Conservation (phyloP, 2,113 vertebrate genomes). For the Ifrita kowaldi region DNA sequence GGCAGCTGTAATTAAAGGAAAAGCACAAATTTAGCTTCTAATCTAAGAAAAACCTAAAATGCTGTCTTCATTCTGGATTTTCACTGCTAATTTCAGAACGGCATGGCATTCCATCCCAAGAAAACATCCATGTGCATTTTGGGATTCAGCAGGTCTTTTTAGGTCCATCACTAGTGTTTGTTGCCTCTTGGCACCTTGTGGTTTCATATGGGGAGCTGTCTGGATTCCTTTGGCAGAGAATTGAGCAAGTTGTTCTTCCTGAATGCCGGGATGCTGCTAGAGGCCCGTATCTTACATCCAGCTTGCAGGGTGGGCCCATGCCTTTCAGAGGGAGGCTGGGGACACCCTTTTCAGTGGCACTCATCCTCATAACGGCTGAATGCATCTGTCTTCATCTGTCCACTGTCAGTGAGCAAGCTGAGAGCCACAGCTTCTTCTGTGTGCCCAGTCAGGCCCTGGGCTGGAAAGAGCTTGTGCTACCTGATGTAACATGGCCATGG, state of each 20-base stretch:
- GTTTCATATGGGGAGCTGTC: neutral
- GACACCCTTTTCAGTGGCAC: neutral
- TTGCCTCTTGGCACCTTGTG: neutral
- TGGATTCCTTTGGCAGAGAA: neutral
- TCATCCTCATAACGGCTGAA: accelerated
- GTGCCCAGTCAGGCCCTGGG: neutral
- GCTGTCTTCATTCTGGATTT: neutral
- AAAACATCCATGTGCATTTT: neutral
- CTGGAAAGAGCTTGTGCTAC: neutral
- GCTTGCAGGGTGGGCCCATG: neutral
- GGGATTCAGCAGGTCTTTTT: neutral
- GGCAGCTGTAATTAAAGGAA: neutral
- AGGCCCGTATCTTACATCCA: neutral
- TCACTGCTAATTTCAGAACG: neutral
- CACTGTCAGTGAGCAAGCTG: neutral
- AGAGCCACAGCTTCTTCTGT: neutral
- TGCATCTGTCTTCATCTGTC: neutral
- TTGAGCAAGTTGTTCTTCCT: neutral
- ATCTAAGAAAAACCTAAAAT: neutral
- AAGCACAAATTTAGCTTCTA: neutral
- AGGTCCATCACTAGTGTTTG: neutral
- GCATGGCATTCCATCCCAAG: neutral
- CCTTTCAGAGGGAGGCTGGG: neutral
- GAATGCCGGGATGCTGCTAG: neutral
- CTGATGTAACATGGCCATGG: neutral